Base-by-base conservation (phyloP, 2,797 vertebrate genomes). In the Sebastes trivittatus region DNA sequence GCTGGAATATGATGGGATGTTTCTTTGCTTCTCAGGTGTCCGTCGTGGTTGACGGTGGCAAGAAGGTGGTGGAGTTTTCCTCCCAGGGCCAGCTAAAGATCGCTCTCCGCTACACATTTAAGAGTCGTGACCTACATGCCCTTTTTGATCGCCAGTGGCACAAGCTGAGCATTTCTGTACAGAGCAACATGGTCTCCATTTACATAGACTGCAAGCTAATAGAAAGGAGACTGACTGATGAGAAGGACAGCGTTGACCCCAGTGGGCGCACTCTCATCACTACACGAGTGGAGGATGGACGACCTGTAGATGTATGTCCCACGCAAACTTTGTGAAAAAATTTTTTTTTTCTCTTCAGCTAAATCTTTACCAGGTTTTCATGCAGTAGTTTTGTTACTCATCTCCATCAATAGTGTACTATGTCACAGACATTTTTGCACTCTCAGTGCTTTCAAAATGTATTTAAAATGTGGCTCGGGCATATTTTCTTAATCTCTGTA, bases 111-210 rank as follows among this genome's bases (percentile, higher is more conserved):
- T 97, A 97, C 88, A 93, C 95, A 13, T 99, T 99, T 88, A 99
- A 96, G 94, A 97, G 96, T 92, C 96, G 97, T 80, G 97, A 98
- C 93, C 96, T 99, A 23, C 97, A 97, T 77, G 86, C 90, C 81
- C 95, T 99, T 78, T 99, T 99, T 86, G 97, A 99, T 93, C 97
- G 97, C 23, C 98, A 98, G 83, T 99, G 98, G 97, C 98, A 99
- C 95, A 98, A 98, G 92, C 95, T 99, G 90, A 94, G 97, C 89
- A 86, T 99, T 80, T 95, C 95, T 11, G 93, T 98, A 9, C 96
- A 97, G 86, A 95, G 94, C 32, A 95, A 90, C 83, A 92, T 95
- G 3, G 91, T 98, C 82, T 97, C 97, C 71, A 88, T 99, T 78
- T 98, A 98, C 88, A 83, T 98, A 93, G 98, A 99, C 94, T 99